Evolutionary conservation across 2,113 vertebrate genomes (phyloP).

Genomic region (Entomyzon cyanotis): DNA sequence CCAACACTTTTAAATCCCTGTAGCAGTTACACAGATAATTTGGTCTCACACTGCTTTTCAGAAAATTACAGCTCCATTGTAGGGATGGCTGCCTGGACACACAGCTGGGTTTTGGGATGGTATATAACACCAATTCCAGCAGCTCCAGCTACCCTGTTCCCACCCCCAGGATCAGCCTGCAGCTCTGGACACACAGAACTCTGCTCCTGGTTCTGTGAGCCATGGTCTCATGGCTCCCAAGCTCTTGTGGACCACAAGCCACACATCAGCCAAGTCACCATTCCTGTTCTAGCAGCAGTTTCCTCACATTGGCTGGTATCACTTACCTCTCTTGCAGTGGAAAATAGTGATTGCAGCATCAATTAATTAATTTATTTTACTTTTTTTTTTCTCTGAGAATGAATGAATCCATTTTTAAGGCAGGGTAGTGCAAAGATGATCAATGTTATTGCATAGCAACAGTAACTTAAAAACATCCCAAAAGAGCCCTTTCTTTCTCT

Average conservation of each 20-base stretch:
- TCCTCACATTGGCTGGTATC: not conserved
- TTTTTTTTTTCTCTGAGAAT: not conserved
- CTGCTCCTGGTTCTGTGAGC: not conserved
- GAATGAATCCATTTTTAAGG: not conserved
- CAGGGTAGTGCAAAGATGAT: not conserved
- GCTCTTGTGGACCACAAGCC: not conserved
- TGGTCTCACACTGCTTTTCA: not conserved
- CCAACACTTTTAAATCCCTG: not conserved
- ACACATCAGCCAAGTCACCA: not conserved
- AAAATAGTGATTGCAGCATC: not conserved
- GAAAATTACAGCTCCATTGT: not conserved
- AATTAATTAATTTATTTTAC: not conserved
- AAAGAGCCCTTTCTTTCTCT: not conserved
- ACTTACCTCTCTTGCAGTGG: not conserved
- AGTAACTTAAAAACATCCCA: not conserved
- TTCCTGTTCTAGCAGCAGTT: not conserved
- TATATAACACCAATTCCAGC: not conserved
- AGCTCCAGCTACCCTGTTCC: not conserved
- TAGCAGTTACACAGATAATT: not conserved
- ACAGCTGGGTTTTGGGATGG: not conserved
- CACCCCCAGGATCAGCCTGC: rapidly evolving
- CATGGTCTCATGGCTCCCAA: not conserved
- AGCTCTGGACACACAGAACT: not conserved
- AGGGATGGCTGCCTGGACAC: not conserved
- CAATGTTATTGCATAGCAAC: not conserved